Conservation (phyloP, 2,888 invertebrate genomes). For the Cheilosia impressa region DNA sequence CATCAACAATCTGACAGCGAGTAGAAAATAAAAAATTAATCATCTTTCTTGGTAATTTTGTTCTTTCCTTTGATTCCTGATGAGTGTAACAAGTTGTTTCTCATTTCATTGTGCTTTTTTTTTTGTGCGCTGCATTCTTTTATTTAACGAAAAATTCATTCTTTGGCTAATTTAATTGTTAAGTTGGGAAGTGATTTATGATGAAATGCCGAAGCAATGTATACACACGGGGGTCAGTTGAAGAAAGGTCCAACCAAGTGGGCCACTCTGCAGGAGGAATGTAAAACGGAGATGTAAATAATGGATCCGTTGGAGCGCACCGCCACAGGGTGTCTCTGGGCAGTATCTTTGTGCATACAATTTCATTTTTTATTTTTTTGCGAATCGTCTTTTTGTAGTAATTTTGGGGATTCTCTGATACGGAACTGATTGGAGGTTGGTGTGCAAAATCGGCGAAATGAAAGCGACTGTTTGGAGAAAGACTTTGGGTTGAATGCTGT, state of each 20-base stretch:
- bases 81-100: constrained; percentile 72
- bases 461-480: neutral
- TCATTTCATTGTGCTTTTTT: constrained; percentile 25
- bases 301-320: constrained; percentile 59
- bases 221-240: constrained; percentile 53
- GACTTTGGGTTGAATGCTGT: neutral
- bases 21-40: constrained; percentile 71
- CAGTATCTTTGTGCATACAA: neutral
- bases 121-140: constrained; percentile 23
- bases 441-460: constrained; percentile 22
- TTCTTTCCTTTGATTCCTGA: constrained; percentile 35
- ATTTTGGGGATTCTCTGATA: neutral
- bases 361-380: constrained; percentile 10
- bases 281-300: constrained; percentile 46
- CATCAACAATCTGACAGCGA: constrained; percentile 61
- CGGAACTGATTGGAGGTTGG: constrained; percentile 43
- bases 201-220: constrained; percentile 39
- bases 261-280: constrained; percentile 8
- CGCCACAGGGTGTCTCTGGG: constrained; percentile 56
- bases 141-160: constrained; percentile 57
- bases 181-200: constrained; percentile 71
- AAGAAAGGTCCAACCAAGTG: constrained; percentile 2
- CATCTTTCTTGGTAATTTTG: constrained; percentile 59
- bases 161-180: constrained; percentile 72
- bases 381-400: neutral